phyloP scores from a whole-genome alignment of 2,797 vertebrate genomes.

The Choloepus didactylus region DNA sequence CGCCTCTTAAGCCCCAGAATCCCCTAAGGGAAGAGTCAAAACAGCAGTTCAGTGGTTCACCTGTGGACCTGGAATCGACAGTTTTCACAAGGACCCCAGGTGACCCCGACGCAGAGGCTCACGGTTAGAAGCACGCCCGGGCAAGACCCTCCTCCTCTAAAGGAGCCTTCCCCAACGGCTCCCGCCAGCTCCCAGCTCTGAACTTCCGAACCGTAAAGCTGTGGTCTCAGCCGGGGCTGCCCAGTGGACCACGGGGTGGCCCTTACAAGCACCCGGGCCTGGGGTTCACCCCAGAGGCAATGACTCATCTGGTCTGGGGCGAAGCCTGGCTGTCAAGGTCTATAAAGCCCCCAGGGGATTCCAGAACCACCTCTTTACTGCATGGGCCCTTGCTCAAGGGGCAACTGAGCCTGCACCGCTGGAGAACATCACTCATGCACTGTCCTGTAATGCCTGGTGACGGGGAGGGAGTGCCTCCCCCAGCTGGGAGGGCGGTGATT shows the following conservation, averaged over 20 bases:
- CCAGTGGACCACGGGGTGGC: not conserved
- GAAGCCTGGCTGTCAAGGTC: not conserved
- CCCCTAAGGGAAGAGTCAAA: not conserved
- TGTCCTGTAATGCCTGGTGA: not conserved
- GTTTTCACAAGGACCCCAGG: not conserved
- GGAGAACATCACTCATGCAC: rapidly evolving
- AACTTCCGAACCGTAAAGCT: not conserved
- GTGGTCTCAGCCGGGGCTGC: not conserved
- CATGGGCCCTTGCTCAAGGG: not conserved
- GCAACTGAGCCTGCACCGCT: not conserved
- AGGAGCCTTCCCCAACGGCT: not conserved
- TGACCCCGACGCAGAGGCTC: not conserved
- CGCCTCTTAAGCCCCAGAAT: not conserved
- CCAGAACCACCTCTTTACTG: not conserved
- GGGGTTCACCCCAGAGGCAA: not conserved
- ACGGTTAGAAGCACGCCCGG: not conserved
- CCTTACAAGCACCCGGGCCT: not conserved
- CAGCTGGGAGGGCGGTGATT: too few species aligned
- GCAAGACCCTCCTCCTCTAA: not conserved
- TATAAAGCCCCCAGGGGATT: not conserved
- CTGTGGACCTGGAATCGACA: not conserved
- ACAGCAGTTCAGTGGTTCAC: not conserved
- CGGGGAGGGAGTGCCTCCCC: not conserved
- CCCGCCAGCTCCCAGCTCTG: not conserved
- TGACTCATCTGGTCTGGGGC: too few species aligned